A percentile compares a stretch with the other conserved stretches of the same genome.
Evolutionary conservation across 2,797 vertebrate genomes (phyloP).

Genomic region (Poecilia wingei): DNA sequence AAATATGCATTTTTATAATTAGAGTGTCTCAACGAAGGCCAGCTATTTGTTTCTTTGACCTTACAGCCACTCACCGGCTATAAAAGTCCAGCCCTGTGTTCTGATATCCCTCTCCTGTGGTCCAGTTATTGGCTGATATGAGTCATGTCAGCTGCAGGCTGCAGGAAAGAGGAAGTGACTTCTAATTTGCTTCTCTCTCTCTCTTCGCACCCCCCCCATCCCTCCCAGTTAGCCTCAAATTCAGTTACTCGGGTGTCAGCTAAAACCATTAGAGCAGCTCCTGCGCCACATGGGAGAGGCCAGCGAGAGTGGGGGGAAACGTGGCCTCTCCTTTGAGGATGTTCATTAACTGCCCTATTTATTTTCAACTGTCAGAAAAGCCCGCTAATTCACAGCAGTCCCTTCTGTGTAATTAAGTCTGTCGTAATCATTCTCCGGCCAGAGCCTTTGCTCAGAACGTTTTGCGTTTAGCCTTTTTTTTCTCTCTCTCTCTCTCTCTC

Average conservation of each 20-base stretch:
- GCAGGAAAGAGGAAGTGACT: constrained; percentile 80
- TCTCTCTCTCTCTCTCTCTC: neutral
- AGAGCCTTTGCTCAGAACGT: constrained; percentile 31
- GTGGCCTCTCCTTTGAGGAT: constrained; percentile 67
- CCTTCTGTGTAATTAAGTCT: constrained; percentile 62
- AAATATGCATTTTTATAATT: neutral
- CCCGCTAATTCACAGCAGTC: constrained; percentile 70
- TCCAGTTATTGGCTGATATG: constrained; percentile 77
- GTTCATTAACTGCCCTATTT: constrained; percentile 82
- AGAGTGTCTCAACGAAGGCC: neutral
- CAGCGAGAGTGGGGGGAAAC: constrained; percentile 49
- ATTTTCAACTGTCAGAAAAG: constrained; percentile 83
- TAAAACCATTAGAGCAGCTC: constrained; percentile 80
- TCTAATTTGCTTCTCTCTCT: constrained; percentile 68
- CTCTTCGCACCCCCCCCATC: constrained; percentile 43
- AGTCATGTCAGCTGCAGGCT: constrained; percentile 75
- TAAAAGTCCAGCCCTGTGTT: constrained; percentile 14
- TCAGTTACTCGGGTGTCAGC: constrained; percentile 74
- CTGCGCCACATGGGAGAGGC: constrained; percentile 55
- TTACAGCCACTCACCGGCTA: neutral
- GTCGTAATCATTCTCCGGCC: constrained; percentile 51
- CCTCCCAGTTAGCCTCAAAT: constrained; percentile 51
- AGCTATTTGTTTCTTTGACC: neutral
- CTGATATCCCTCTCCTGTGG: constrained; percentile 64
- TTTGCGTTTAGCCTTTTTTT: constrained; percentile 38